Evolutionary conservation across 2,113 vertebrate species (phyloP), one percentile per base, ranked within the genome.

Genomic region (Phoenicopterus ruber): DNA sequence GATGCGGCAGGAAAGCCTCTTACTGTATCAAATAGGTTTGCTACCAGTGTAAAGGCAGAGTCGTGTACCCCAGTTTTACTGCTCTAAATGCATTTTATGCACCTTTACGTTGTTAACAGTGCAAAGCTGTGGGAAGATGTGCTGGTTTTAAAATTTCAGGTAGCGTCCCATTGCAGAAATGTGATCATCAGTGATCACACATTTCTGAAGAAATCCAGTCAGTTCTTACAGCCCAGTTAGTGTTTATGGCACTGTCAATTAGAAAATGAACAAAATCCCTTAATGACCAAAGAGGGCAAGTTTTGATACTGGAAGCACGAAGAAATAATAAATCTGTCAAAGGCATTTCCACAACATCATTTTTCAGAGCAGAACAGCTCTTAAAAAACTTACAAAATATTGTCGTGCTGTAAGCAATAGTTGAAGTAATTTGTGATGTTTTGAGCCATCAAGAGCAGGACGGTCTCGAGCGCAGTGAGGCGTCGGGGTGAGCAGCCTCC

Each of bases 401-500:
- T 62, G 46, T 13, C 26, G 8, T 8, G 38, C 50, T 14, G 49
- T 52, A 85, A 96, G 65, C 38, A 67, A 44, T 3, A 70, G 17
- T n/a, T 69, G 7, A 61, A n/a, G 21, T 6, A 49, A 69, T 49
- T 59, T 36, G 55, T 31, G 47, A 34, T 47, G 46, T 79, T 91
- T 32, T 29, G 66, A 82, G 71, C 17, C 13, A 4, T 62, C 4
- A 7, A 61, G 55, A 61, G 9, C 15, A 12, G 78, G 46, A 34
- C 0, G 2, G 85, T 31, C 55, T 65, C 0, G 3, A n/a, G 40
- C 2, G 2, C 31, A 25, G 49, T 32, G 4, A 36, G 44, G 69
- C 17, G 10, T 18, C 1, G 11, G 20, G 40, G 17, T 57, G 32
- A 12, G 66, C 76, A 54, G 47, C 20, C 9, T 3, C 55, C 40